Conservation (phyloP, 2,888 invertebrate species). For the Agrochola lota region DNA sequence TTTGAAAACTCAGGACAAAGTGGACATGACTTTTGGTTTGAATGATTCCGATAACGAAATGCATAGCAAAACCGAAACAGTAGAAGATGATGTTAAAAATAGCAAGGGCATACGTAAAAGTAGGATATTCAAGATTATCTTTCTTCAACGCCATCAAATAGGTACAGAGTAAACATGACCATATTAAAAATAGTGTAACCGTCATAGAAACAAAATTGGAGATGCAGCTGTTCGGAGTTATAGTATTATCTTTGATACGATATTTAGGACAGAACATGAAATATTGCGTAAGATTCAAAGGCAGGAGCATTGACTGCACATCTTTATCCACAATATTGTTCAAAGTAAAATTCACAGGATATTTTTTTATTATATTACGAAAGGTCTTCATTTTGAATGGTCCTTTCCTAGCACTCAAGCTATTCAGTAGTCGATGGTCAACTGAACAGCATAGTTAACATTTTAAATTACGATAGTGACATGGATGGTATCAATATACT, state of each 20-base stretch:
- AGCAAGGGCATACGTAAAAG: background rate
- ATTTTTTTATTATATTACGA: background rate
- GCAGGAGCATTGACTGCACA: constrained; percentile 17
- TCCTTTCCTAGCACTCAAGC: background rate
- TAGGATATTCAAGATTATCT: background rate
- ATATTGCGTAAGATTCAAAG: constrained; percentile 25
- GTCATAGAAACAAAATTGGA: constrained; percentile 1
- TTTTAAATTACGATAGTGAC: background rate
- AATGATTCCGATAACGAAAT: constrained; percentile 1
- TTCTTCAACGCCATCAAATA: background rate
- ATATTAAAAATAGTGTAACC: background rate
- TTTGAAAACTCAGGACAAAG: constrained; percentile 34
- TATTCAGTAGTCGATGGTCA: background rate
- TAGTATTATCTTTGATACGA: constrained; percentile 1
- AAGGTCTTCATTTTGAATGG: constrained; percentile 1
- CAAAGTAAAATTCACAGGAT: background rate
- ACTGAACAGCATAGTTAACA: background rate
- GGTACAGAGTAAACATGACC: background rate
- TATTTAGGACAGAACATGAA: constrained; percentile 22
- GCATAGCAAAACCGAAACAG: constrained; percentile 1
- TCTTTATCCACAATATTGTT: constrained; percentile 13
- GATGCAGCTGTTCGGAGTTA: constrained; percentile 2
- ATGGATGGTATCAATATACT: background rate
- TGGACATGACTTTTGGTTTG: constrained; percentile 13
- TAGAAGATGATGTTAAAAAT: constrained; percentile 1